These are phyloP conservation scores for Nesogale talazaci DNA, from an alignment of 2,113 vertebrate species.

Conservation along the genomic window DNA sequence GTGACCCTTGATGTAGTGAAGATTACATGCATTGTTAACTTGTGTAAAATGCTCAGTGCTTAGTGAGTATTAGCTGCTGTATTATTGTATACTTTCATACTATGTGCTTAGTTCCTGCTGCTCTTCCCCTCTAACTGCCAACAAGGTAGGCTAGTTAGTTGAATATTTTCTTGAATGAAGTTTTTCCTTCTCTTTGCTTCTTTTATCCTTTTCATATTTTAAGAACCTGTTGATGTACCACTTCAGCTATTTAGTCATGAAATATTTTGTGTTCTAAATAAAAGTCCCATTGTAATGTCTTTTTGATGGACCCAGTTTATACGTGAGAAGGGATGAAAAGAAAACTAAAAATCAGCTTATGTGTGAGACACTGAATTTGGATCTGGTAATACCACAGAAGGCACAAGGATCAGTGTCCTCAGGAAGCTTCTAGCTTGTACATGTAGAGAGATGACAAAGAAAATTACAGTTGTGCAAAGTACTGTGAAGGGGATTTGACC, in stretches of 20 bases:
- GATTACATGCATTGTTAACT: neutral
- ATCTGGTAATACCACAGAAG: neutral
- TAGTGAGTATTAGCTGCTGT: neutral
- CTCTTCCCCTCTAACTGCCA: neutral
- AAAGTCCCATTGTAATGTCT: neutral
- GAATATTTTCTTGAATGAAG: neutral
- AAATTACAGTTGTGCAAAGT: neutral
- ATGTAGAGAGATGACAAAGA: neutral
- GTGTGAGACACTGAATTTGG: neutral
- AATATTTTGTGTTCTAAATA: conserved; percentile 21
- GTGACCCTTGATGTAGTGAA: conserved; percentile 26
- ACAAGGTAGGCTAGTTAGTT: neutral
- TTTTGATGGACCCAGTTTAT: neutral
- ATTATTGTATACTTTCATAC: neutral
- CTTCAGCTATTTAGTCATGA: conserved; percentile 13
- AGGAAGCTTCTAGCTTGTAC: neutral
- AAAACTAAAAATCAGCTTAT: neutral
- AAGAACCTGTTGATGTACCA: neutral
- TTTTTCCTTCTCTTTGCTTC: neutral
- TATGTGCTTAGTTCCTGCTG: neutral
- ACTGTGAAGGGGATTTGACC: neutral
- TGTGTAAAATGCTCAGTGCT: neutral
- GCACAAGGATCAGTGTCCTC: neutral
- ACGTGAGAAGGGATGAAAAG: conserved; percentile 7
- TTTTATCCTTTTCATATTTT: neutral